phyloP scores from a whole-genome alignment of 2,797 vertebrate genomes.

The Chlorospingus semifuscus region DNA sequence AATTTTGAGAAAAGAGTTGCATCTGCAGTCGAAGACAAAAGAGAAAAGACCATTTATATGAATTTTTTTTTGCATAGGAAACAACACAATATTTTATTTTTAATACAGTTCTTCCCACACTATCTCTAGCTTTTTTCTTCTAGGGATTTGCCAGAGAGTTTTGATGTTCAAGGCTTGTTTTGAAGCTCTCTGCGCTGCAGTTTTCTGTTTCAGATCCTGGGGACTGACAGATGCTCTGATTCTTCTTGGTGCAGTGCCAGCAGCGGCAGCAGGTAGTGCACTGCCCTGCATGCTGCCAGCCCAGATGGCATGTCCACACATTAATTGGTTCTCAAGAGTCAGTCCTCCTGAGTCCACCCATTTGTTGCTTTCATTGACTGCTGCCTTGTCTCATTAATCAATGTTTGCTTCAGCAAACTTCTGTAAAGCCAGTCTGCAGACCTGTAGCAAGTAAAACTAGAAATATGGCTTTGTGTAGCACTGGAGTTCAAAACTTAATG shows the following conservation, averaged over 20 bases:
- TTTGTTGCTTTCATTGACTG: conserved; percentile 18
- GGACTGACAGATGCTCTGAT: conserved; percentile 13
- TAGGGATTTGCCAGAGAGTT: background rate
- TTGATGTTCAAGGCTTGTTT: background rate
- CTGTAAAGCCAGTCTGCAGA: background rate
- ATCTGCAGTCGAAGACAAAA: background rate
- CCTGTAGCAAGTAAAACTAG: background rate
- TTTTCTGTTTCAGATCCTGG: background rate
- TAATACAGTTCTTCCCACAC: background rate
- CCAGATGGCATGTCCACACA: conserved; percentile 40
- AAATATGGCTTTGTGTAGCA: background rate
- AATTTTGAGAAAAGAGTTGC: background rate
- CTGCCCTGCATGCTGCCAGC: fast-evolving
- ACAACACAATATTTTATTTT: background rate
- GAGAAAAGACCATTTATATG: background rate
- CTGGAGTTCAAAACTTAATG: background rate
- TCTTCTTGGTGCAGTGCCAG: conserved; percentile 21
- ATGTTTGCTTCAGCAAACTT: background rate
- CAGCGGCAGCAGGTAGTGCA: conserved; percentile 33
- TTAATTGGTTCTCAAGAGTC: conserved; percentile 35
- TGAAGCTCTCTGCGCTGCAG: background rate
- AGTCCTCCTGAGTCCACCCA: background rate
- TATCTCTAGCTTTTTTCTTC: background rate
- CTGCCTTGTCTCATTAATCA: conserved; percentile 5
- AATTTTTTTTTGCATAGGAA: background rate